A percentile compares a stretch with the other conserved stretches of the same genome.
phyloP scores from a whole-genome alignment of 2,888 invertebrate species.

The Altica lythri region DNA sequence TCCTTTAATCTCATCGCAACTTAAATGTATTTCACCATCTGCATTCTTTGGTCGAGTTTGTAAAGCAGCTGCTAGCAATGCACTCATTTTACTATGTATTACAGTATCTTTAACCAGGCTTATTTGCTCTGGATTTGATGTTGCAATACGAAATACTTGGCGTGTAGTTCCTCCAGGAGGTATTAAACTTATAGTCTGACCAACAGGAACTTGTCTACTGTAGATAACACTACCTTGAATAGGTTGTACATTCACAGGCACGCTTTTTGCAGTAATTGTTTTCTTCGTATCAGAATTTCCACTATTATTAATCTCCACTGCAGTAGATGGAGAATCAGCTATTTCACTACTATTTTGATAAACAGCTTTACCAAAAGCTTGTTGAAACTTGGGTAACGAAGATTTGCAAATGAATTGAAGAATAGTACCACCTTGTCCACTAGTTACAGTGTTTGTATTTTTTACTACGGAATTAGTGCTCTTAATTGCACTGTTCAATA shows the following conservation, averaged over 20 bases:
- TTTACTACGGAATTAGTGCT: constrained; percentile 41
- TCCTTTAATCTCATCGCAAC: constrained; percentile 37
- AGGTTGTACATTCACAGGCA: constrained; percentile 63
- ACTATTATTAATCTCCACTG: constrained; percentile 29
- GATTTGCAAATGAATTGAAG: constrained; percentile 70
- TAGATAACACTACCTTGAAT: constrained; percentile 74
- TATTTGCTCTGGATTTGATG: constrained; percentile 55
- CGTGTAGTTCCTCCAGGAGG: constrained; percentile 54
- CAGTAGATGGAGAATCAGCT: constrained; percentile 37
- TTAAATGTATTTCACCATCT: constrained; percentile 41
- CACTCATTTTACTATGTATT: constrained; percentile 59
- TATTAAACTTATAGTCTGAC: constrained; percentile 65
- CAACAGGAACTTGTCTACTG: constrained; percentile 72
- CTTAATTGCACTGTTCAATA: constrained; percentile 37
- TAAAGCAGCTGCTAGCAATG: constrained; percentile 57
- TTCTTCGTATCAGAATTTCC: constrained; percentile 32
- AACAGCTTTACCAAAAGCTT: constrained; percentile 76
- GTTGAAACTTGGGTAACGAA: constrained; percentile 74
- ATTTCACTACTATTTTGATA: constrained; percentile 57
- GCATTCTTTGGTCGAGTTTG: constrained; percentile 53
- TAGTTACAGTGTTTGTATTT: constrained; percentile 37
- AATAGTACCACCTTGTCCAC: constrained; percentile 49
- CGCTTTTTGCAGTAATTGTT: constrained; percentile 56
- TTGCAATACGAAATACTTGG: constrained; percentile 56
- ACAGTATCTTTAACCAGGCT: constrained; percentile 57